Conservation (phyloP, 2,888 invertebrate species). For the Mechanitis messenoides region DNA sequence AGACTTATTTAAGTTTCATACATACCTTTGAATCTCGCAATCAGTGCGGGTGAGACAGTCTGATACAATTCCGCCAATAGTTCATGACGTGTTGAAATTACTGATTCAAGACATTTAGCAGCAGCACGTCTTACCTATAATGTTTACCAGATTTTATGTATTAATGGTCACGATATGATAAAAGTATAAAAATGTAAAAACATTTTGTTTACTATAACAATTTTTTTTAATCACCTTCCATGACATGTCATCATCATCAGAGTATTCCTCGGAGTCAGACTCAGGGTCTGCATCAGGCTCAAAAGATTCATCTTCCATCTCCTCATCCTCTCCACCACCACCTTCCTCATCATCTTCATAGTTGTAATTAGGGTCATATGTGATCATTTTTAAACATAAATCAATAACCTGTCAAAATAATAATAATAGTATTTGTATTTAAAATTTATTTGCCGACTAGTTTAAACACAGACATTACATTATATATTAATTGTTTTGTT, state of each 20-base stretch:
- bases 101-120: conserved; percentile 97
- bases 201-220: background rate
- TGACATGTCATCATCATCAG: conserved; percentile 99
- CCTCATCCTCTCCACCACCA: conserved; percentile 82
- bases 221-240: conserved; percentile 84
- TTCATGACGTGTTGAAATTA: conserved; percentile 94
- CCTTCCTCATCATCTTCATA: conserved; percentile 93
- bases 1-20: too few species aligned
- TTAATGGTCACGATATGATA: background rate
- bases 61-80: conserved; percentile 92
- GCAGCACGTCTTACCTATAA: conserved; percentile 88
- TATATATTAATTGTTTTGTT: too few species aligned
- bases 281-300: conserved; percentile 83
- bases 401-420: conserved; percentile 80
- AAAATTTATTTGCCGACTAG: too few species aligned
- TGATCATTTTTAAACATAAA: conserved; percentile 92
- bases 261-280: conserved; percentile 95
- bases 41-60: conserved; percentile 92
- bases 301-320: conserved; percentile 83
- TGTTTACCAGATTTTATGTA: background rate
- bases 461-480: too few species aligned
- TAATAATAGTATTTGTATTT: too few species aligned
- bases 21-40: conserved; percentile 92
- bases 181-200: background rate
- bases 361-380: conserved; percentile 99